Evolutionary conservation across 2,113 vertebrate species (phyloP), one percentile per base, ranked within the genome.

Genomic region (Lynx canadensis): DNA sequence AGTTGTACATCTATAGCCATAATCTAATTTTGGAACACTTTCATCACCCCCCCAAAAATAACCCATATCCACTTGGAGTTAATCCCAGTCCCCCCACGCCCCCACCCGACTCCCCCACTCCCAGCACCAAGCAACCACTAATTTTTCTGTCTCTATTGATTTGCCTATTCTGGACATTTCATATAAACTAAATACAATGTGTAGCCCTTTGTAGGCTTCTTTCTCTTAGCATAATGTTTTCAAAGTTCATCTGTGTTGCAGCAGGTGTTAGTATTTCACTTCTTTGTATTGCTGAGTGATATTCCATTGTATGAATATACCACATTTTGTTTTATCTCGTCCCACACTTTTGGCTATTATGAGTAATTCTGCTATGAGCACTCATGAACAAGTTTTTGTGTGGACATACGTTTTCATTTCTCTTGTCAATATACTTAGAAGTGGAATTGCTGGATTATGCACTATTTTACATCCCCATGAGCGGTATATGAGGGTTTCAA

Each of bases 121-220:
- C 21, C 57, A 90, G 19, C 38, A 38, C 50, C 79, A 79, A 27
- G 16, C 29, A 90, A 78, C 38, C 31, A 78, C 36, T 73, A 68
- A 82, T 93, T 86, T 96, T 96, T 89, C 50, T 93, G 50, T 93
- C 50, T 82, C 74, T 80, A 18, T 71, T 45, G 21, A 29, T 71
- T 90, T 69, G 52, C 4, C 50, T 78, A 36, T 90, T 60, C 33
- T 85, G 60, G 29, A 45, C 3, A 45, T 63, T 89, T 84, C 27
- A 23, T 84, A n/a, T 69, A 69, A 84, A 50, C 84, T 69, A 38
- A 78, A 63, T 84, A 50, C 7, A 79, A 33, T 63, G 15, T 76
- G 5, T 63, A 21, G 7, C 33, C 38, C 69, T 95, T 65, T 74
- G 41, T 69, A 48, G 76, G 31, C 9, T 86, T 81, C 23, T 87